These are phyloP conservation scores for Alectoris magna DNA, from an alignment of 2,797 vertebrate species.

Conservation along the genomic window DNA sequence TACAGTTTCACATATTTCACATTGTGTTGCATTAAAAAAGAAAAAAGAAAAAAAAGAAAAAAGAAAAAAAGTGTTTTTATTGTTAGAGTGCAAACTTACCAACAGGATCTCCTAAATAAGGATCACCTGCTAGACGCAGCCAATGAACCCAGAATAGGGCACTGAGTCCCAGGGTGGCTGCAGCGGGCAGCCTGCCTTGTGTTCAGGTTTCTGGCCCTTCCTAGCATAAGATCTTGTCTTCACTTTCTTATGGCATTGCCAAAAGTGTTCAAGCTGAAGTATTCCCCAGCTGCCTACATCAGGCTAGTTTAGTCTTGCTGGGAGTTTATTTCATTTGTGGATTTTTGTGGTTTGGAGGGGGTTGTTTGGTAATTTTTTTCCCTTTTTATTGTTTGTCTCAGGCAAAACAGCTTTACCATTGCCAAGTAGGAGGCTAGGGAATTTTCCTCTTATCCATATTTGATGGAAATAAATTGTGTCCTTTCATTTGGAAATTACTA, in stretches of 20 bases:
- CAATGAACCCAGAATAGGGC: rapidly evolving
- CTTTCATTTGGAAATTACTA: conserved; percentile 13
- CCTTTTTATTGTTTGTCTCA: background rate
- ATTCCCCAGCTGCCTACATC: background rate
- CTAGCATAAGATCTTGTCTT: background rate
- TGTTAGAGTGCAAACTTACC: background rate
- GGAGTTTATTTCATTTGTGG: conserved; percentile 8
- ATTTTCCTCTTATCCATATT: background rate
- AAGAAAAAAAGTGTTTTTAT: background rate
- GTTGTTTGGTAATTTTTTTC: background rate
- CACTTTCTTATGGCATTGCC: rapidly evolving
- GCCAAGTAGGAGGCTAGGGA: background rate
- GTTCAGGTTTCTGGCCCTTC: background rate
- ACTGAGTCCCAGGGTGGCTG: background rate
- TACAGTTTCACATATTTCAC: background rate
- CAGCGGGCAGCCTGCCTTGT: rapidly evolving
- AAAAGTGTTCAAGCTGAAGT: background rate
- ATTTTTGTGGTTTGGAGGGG: conserved; percentile 59
- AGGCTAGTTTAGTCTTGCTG: conserved; percentile 49
- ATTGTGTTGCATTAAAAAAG: background rate
- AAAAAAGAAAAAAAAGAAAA: no score
- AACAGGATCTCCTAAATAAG: background rate
- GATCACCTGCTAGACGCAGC: background rate
- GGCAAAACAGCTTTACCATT: conserved; percentile 6
- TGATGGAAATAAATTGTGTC: background rate